Evolutionary conservation across 37 sponge, comb jelly and placozoan species (phyloP).

Genomic region (Crambe crambe): DNA sequence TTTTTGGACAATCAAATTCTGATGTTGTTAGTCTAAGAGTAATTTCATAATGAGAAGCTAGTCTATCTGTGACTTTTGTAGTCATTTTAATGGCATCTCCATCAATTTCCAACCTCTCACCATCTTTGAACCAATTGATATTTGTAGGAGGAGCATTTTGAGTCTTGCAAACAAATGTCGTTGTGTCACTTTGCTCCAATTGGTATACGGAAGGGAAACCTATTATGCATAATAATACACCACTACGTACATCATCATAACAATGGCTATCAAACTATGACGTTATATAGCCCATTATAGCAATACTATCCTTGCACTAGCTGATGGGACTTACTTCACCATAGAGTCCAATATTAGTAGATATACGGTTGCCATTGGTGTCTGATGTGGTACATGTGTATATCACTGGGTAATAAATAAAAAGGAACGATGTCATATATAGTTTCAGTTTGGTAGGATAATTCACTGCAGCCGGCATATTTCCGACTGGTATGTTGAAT

Average conservation of each 20-base stretch:
- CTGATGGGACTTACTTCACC: neutral
- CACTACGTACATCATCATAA: neutral
- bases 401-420: neutral
- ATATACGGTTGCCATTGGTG: neutral
- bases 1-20: no score
- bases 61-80: no score
- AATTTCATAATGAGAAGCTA: no score
- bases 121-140: neutral
- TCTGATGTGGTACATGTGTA: neutral
- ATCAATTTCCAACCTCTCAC: neutral
- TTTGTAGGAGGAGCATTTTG: neutral
- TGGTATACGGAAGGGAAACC: neutral
- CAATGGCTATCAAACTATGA: no score
- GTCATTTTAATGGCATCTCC: neutral
- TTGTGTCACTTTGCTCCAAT: neutral
- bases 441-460: no score
- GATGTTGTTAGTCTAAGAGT: no score
- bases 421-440: neutral
- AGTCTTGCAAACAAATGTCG: neutral
- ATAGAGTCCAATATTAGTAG: neutral
- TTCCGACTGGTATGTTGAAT: neutral
- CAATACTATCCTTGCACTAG: no score
- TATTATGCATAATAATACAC: no score
- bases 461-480: neutral
- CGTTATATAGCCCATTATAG: no score